These are phyloP conservation scores for Sebastes taczanowskii DNA, from an alignment of 2,797 vertebrate genomes.

Conservation along the genomic window DNA sequence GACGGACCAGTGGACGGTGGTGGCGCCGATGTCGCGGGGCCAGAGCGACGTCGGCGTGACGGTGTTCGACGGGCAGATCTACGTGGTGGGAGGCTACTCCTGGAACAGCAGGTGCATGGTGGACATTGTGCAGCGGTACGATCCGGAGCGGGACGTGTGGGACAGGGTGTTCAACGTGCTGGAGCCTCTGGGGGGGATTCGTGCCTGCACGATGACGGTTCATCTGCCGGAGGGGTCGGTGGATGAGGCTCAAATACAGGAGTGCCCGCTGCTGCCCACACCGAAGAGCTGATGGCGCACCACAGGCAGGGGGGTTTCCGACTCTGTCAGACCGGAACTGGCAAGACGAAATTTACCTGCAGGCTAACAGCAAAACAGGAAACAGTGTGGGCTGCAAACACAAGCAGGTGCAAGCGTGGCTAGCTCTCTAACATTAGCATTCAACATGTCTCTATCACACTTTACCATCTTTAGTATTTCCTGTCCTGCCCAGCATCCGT, in stretches of 20 bases:
- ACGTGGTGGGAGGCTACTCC: conserved; percentile 87
- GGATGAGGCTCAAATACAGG: conserved; percentile 80
- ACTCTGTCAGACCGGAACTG: neutral
- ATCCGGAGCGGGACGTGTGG: conserved; percentile 81
- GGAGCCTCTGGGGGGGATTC: conserved; percentile 86
- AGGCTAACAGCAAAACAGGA: conserved; percentile 33
- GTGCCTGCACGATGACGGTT: conserved; percentile 86
- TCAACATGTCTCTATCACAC: neutral
- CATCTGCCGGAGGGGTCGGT: conserved; percentile 78
- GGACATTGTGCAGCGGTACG: conserved; percentile 85
- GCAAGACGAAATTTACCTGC: neutral
- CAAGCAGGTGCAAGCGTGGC: neutral
- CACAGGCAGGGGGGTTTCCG: neutral
- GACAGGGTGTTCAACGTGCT: conserved; percentile 83
- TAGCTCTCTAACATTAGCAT: neutral
- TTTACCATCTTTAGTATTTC: neutral
- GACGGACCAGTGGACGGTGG: conserved; percentile 83
- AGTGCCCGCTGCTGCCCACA: conserved; percentile 77
- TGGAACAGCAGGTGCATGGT: conserved; percentile 90
- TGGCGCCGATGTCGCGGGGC: conserved; percentile 83
- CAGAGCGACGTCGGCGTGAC: conserved; percentile 87
- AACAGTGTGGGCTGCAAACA: conserved; percentile 20
- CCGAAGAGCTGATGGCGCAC: conserved; percentile 62
- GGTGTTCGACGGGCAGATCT: conserved; percentile 81
- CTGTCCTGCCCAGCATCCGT: neutral